Conservation (phyloP, 1,140 invertebrate species). For the Drosophila baimaii region DNA sequence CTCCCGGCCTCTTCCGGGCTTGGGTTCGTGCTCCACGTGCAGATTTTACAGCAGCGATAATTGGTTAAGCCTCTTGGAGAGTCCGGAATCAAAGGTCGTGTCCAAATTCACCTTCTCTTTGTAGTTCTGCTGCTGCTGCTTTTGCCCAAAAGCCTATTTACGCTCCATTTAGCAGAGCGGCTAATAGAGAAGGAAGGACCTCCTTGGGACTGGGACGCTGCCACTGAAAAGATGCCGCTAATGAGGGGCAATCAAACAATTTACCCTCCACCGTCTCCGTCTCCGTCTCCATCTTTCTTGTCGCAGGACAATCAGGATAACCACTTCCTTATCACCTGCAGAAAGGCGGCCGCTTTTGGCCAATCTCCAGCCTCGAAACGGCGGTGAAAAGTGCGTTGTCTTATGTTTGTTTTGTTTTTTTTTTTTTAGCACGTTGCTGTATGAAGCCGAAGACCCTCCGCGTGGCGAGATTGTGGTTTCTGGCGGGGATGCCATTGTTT, state of each 20-base stretch:
- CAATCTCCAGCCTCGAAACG: conserved; percentile 18
- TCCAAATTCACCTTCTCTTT: not conserved
- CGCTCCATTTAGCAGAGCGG: conserved; percentile 26
- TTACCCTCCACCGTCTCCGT: conserved; percentile 13
- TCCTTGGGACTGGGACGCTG: not conserved
- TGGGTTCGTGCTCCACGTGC: conserved; percentile 10
- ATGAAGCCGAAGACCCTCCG: conserved; percentile 3
- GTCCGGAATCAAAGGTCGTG: conserved; percentile 9
- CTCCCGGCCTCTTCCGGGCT: not conserved
- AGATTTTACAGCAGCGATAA: conserved; percentile 35
- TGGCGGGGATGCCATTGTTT: conserved; percentile 34
- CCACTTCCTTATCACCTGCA: conserved; percentile 47
- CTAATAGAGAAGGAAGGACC: conserved; percentile 25
- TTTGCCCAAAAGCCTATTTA: conserved; percentile 14
- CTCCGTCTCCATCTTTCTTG: conserved; percentile 17
- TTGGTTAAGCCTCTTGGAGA: conserved; percentile 12
- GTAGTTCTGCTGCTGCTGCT: not conserved
- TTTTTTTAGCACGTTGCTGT: not conserved
- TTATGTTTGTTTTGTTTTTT: conserved; percentile 12
- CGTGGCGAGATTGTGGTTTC: conserved; percentile 21
- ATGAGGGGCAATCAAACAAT: conserved; percentile 62
- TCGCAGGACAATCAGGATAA: conserved; percentile 53
- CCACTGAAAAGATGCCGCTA: conserved; percentile 27
- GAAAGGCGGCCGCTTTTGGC: conserved; percentile 30
- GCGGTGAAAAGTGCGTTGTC: conserved; percentile 50